phyloP scores from a whole-genome alignment of 2,113 vertebrate species.

The Petromus typicus region DNA sequence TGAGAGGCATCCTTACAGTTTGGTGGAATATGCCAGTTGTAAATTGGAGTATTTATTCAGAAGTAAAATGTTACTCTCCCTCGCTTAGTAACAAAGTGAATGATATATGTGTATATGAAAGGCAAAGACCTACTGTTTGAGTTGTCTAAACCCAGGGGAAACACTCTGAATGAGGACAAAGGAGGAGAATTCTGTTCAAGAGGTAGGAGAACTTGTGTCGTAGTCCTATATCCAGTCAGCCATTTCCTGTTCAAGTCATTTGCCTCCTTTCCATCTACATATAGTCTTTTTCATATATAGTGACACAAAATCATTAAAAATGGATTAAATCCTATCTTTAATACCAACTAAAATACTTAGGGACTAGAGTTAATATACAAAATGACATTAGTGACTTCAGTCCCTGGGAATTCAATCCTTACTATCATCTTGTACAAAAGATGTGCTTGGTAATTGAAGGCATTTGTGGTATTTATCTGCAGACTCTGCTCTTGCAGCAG shows the following conservation, averaged over 20 bases:
- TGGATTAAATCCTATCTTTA: neutral
- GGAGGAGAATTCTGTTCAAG: neutral
- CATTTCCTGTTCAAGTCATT: neutral
- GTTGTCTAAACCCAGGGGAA: neutral
- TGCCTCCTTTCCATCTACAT: neutral
- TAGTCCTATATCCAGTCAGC: neutral
- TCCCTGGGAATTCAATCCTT: neutral
- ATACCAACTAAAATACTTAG: neutral
- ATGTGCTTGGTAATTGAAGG: neutral
- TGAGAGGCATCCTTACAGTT: neutral
- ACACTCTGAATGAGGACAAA: neutral
- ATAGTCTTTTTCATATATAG: neutral
- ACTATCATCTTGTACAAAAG: neutral
- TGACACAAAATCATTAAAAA: neutral
- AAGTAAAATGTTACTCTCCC: neutral
- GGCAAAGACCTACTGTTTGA: neutral
- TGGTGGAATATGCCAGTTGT: neutral
- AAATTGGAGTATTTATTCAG: neutral
- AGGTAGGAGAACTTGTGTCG: neutral
- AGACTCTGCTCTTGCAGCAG: neutral
- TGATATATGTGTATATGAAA: neutral
- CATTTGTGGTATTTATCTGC: slow-evolving; percentile 19
- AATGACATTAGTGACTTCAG: neutral
- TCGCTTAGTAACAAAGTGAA: neutral
- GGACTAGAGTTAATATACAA: neutral